Conservation (phyloP, 2,113 vertebrate species). For the Puntigrus tetrazona region DNA sequence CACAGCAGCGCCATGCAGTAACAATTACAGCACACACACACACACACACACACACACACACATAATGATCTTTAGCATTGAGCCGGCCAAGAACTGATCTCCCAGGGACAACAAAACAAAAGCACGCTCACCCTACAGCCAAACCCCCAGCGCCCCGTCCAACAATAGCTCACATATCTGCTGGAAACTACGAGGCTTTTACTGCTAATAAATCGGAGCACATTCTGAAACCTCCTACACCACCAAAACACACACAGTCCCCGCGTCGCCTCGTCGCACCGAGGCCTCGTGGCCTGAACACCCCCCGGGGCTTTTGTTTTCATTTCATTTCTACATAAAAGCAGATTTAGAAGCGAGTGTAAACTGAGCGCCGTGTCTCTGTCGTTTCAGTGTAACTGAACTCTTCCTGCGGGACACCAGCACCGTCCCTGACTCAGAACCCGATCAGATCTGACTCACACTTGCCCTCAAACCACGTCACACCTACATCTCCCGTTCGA, state of each 20-base stretch:
- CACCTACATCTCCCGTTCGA: not conserved
- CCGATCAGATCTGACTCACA: too few relatives aligned
- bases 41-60: constrained; percentile 11
- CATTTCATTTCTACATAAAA: constrained; percentile 9
- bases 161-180: constrained; percentile 10
- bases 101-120: constrained; percentile 55
- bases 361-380: not conserved
- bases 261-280: constrained; percentile 3
- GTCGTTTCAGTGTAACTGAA: not conserved
- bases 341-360: not conserved
- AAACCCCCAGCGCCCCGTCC: not conserved
- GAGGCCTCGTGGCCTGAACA: not conserved
- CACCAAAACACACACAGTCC: not conserved
- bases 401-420: not conserved
- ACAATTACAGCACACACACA: constrained; percentile 39
- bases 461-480: not conserved
- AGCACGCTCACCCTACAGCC: constrained; percentile 33
- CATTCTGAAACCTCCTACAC: not conserved
- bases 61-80: constrained; percentile 11
- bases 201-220: not conserved
- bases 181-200: constrained; percentile 12
- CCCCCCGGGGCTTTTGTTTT: not conserved
- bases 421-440: not conserved
- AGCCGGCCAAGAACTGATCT: constrained; percentile 3
- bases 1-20: constrained; percentile 37